Base-by-base conservation (phyloP, 2,888 invertebrate species). In the Pyrrhosoma nymphula region DNA sequence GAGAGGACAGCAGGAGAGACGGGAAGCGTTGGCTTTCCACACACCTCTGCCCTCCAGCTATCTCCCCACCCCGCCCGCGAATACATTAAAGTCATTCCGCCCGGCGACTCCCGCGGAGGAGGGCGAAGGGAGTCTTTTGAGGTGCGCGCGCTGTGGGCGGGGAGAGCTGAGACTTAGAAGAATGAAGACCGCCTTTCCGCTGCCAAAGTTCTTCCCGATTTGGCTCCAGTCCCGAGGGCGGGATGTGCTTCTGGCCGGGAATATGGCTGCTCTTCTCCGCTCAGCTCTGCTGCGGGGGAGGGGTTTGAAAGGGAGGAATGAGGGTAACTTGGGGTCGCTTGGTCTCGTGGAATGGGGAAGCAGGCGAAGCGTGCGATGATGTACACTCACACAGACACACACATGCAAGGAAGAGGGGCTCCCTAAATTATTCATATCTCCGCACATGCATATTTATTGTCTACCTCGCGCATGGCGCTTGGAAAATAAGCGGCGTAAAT, bases 151-250 rank as follows among this genome's bases (percentile, higher is more conserved):
- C 60, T 2, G 60, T 14, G 47, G 47, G 47, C 47, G 47, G 47
- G 47, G 47, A 47, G 47, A 8, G 60, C n/a, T n/a, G 69, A 26
- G n/a, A 26, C 20, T 1, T 2, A 82, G 82, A n/a, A 69, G 82
- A 82, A 35, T 35, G 23, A 35, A 82, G 35, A 35, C 30, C 35
- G 12, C 16, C 82, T 35, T 26, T 82, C 82, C 30, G 30, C 82
- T 82, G 82, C 82, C 82, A 82, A 82, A 82, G 82, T 35, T 82
- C 60, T 35, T 82, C 30, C 82, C 82, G 30, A 82, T 35, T 82
- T 82, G 82, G 82, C 82, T 30, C 30, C 23, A 35, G 30, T 82
- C 82, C 82, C 82, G 35, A 69, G 69, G 69, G 16, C n/a, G 69
- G 69, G n/a, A 8, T 47, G 47, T 47, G 47, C 18, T 18, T 18